Evolutionary conservation across 2,797 vertebrate genomes (phyloP).

Genomic region (Pangasius larnaudii): DNA sequence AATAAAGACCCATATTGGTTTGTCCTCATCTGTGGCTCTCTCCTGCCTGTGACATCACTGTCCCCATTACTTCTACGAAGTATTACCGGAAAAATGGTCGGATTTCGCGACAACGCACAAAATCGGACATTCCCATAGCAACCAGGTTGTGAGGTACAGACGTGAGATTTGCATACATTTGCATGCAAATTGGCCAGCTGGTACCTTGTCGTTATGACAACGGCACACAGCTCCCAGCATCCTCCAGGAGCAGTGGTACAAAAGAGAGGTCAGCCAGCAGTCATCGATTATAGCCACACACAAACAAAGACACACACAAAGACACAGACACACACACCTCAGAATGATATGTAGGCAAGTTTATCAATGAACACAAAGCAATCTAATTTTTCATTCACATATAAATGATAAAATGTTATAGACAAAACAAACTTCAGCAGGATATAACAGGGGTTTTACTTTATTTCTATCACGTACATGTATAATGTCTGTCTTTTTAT

Average conservation of each 20-base stretch:
- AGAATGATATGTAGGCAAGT: not conserved
- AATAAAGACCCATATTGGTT: conserved; percentile 5
- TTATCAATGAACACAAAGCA: not conserved
- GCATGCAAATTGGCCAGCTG: conserved; percentile 85
- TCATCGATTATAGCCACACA: conserved; percentile 56
- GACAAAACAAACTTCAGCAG: not conserved
- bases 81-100: conserved; percentile 34
- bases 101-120: not conserved
- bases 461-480: not conserved
- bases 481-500: not conserved
- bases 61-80: conserved; percentile 10
- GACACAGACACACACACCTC: not conserved
- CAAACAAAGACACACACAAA: not conserved
- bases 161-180: conserved; percentile 76
- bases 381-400: not conserved
- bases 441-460: not conserved
- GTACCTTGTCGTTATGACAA: conserved; percentile 83
- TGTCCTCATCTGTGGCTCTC: not conserved
- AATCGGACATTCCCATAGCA: conserved; percentile 73
- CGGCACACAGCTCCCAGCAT: conserved; percentile 77
- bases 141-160: conserved; percentile 70
- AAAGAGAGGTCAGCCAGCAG: conserved; percentile 62
- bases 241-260: conserved; percentile 72
- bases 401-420: not conserved
- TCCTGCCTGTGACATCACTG: conserved; percentile 50